These are phyloP conservation scores for Maccullochella peelii DNA, from an alignment of 2,113 vertebrate species.

Conservation along the genomic window DNA sequence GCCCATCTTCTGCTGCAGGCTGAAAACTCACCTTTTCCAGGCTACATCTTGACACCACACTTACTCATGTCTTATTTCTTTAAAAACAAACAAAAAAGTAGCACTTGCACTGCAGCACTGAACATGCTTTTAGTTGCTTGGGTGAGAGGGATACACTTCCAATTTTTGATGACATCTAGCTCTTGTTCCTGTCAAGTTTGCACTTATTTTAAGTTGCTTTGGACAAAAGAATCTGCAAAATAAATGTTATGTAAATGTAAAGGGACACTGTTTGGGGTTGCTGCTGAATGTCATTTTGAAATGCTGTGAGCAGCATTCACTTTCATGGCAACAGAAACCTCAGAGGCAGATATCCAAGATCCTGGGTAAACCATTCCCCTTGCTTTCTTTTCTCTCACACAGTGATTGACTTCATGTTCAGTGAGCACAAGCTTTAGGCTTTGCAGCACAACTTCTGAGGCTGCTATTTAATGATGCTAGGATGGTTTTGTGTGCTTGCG, in stretches of 20 bases:
- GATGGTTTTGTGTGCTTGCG: conserved; percentile 38
- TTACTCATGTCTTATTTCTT: not conserved
- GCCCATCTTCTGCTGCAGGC: not conserved
- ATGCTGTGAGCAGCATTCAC: not conserved
- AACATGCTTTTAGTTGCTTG: not conserved
- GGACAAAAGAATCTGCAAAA: not conserved
- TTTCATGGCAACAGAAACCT: not conserved
- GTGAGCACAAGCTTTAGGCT: conserved; percentile 26
- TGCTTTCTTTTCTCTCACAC: conserved; percentile 20
- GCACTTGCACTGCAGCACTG: not conserved
- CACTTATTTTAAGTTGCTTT: not conserved
- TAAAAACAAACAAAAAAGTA: not conserved
- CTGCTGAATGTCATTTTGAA: not conserved
- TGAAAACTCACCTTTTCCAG: not conserved
- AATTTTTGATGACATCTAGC: not conserved
- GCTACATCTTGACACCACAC: not conserved
- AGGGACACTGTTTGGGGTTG: not conserved
- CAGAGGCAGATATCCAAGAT: not conserved
- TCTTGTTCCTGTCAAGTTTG: conserved; percentile 1
- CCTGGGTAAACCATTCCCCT: not conserved
- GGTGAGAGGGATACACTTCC: not conserved
- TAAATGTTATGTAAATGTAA: not conserved
- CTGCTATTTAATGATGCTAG: conserved; percentile 54
- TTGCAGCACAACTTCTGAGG: conserved; percentile 17
- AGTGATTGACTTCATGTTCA: conserved; percentile 41